Evolutionary conservation across 1,140 invertebrate genomes (phyloP).

Genomic region (Zophobas morio): DNA sequence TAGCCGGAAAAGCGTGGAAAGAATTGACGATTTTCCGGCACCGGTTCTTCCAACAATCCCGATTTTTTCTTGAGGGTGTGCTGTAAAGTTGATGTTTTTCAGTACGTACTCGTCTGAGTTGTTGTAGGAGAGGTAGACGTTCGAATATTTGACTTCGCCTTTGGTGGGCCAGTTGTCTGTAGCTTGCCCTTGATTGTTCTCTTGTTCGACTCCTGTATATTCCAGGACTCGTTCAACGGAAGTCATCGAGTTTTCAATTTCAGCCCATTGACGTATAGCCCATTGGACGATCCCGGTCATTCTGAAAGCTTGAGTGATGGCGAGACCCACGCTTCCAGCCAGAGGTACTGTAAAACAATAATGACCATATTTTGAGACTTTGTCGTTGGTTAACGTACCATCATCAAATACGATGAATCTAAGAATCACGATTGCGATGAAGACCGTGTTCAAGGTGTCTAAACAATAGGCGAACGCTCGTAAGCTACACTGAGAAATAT

Average conservation of each 20-base stretch:
- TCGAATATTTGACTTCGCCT: conserved; percentile 78
- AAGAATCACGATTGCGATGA: conserved; percentile 5
- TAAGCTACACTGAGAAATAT: conserved; percentile 73
- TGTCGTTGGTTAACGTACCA: conserved; percentile 66
- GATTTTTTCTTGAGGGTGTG: conserved; percentile 74
- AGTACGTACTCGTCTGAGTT: conserved; percentile 75
- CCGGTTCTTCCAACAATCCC: conserved; percentile 86
- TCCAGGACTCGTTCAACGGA: conserved; percentile 83
- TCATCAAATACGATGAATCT: conserved; percentile 25
- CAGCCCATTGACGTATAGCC: conserved; percentile 75
- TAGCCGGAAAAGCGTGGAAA: conserved; percentile 78
- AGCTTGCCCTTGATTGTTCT: conserved; percentile 76
- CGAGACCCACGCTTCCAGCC: conserved; percentile 73
- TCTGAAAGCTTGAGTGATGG: conserved; percentile 73
- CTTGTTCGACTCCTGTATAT: conserved; percentile 74
- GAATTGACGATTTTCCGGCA: conserved; percentile 87
- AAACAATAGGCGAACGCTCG: conserved; percentile 82
- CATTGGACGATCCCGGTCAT: conserved; percentile 76
- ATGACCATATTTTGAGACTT: background rate
- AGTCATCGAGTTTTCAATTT: conserved; percentile 83
- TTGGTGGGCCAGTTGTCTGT: conserved; percentile 76
- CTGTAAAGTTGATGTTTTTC: conserved; percentile 79
- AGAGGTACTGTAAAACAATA: conserved; percentile 62
- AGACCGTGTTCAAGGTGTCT: conserved; percentile 77
- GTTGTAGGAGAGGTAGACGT: conserved; percentile 76